Conservation (phyloP, 2,888 invertebrate species). For the Microchrysa polita region DNA sequence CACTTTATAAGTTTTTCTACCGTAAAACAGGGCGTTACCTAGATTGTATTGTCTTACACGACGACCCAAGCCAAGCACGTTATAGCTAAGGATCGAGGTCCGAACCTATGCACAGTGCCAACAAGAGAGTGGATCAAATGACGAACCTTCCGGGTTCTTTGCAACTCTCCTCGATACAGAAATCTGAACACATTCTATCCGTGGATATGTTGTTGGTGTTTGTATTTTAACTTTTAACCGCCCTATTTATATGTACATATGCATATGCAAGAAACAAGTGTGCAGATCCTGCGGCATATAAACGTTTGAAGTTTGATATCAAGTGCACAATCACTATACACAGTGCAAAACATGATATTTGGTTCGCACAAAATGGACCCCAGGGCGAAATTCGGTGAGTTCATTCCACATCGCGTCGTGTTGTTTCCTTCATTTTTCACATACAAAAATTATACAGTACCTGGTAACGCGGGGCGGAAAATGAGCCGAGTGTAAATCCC, state of each 20-base stretch:
- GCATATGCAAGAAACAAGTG: no score
- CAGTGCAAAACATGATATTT: background rate
- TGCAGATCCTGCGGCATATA: background rate
- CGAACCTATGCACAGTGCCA: background rate
- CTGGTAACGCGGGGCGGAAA: constrained; percentile 17
- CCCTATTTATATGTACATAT: no score
- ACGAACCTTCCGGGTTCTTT: background rate
- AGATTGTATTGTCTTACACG: constrained; percentile 18
- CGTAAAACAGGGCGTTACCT: constrained; percentile 32
- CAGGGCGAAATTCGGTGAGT: constrained; percentile 23
- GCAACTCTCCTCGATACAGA: no score
- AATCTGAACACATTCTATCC: background rate
- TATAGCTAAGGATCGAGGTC: background rate
- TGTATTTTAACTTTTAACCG: no score
- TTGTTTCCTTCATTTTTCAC: constrained; percentile 33
- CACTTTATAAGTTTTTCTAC: constrained; percentile 26
- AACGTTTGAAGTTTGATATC: constrained; percentile 32
- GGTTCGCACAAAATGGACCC: constrained; percentile 11
- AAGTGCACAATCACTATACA: constrained; percentile 33
- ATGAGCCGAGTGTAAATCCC: background rate
- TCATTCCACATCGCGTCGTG: constrained; percentile 6
- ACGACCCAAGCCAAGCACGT: constrained; percentile 2
- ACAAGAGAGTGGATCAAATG: background rate
- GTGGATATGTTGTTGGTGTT: no score
- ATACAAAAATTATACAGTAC: constrained; percentile 23